Conservation (phyloP, 2,113 vertebrate species). For the Platysteira castanea region DNA sequence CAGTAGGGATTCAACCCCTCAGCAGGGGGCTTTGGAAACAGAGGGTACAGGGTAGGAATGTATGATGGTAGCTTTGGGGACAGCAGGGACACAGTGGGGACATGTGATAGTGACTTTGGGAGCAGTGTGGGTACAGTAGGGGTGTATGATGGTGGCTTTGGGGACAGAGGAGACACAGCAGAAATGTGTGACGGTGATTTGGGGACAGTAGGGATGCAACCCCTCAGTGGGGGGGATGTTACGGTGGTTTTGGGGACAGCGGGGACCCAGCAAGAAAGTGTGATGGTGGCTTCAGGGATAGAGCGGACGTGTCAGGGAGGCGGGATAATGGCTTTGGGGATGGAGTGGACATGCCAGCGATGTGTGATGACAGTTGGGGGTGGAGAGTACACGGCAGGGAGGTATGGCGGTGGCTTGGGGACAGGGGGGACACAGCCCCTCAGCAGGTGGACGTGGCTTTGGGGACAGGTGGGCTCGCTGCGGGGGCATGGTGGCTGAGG, state of each 20-base stretch:
- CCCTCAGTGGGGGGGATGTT: background rate
- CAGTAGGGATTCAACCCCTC: background rate
- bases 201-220: background rate
- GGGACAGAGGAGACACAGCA: background rate
- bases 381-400: background rate
- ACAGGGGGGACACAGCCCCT: background rate
- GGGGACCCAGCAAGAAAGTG: fast-evolving
- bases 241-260: background rate
- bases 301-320: fast-evolving
- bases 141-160: background rate
- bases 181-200: background rate
- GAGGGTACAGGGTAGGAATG: fast-evolving
- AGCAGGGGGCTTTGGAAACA: background rate
- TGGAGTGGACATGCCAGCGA: background rate
- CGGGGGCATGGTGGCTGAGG: background rate
- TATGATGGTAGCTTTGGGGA: background rate
- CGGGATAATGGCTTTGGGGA: background rate
- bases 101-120: background rate
- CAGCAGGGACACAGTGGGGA: too few species aligned
- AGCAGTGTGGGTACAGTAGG: fast-evolving
- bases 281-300: background rate
- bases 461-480: background rate
- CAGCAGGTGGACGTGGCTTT: background rate
- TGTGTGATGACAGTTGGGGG: background rate
- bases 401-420: background rate